Percentiles rank a stretch among this genome's conserved stretches.
Conservation (phyloP, 2,888 invertebrate species). For the Branchinecta sandiegonensis region DNA sequence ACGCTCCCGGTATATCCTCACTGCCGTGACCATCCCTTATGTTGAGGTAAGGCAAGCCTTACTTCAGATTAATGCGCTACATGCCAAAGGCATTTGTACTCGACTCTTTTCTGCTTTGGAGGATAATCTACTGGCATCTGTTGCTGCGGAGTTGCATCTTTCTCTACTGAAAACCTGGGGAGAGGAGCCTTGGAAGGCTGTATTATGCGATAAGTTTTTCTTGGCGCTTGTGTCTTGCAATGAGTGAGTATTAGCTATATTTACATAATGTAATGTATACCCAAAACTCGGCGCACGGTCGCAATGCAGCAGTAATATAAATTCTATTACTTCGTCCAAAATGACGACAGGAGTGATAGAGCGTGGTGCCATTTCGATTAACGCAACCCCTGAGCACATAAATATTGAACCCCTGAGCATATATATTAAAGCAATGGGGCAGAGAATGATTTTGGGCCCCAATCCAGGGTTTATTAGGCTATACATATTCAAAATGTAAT, state of each 20-base stretch:
- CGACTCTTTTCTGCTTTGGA: not conserved
- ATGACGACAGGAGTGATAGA: too few species aligned
- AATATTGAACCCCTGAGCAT: too few species aligned
- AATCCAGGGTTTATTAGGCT: too few species aligned
- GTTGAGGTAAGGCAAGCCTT: not conserved
- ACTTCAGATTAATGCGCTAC: not conserved
- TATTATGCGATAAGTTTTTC: not conserved
- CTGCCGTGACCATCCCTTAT: not conserved
- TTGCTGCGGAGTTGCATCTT: slow-evolving; percentile 4
- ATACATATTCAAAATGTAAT: too few species aligned
- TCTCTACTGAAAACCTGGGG: slow-evolving; percentile 8
- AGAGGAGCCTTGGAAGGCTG: not conserved
- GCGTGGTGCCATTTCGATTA: too few species aligned
- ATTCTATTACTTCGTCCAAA: too few species aligned
- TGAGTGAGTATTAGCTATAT: not conserved
- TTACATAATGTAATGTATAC: too few species aligned
- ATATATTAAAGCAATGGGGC: too few species aligned
- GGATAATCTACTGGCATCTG: slow-evolving; percentile 1
- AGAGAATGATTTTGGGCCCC: too few species aligned
- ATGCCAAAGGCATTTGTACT: not conserved
- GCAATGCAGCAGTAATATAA: too few species aligned
- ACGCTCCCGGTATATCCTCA: slow-evolving; percentile 9
- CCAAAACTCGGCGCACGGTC: too few species aligned
- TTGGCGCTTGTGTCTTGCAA: not conserved
- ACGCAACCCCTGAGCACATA: too few species aligned